Conservation (phyloP, 2,113 vertebrate species). For the Suricata suricatta region DNA sequence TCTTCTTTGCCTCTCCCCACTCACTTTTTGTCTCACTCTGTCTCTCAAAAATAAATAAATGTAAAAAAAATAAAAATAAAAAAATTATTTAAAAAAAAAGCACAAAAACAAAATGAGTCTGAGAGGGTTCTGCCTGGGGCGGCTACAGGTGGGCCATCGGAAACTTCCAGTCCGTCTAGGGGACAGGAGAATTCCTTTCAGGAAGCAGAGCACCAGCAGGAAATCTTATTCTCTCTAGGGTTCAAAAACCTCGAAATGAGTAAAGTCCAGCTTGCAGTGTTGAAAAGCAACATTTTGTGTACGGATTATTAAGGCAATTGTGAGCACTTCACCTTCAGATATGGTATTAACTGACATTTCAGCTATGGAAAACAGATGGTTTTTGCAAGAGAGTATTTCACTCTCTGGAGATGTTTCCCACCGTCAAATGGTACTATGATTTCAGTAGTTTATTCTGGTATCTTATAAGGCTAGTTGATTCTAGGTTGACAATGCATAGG, state of each 20-base stretch:
- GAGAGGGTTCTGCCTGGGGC: neutral
- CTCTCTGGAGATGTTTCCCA: neutral
- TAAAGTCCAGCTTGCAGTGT: neutral
- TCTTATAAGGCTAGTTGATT: neutral
- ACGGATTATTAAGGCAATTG: neutral
- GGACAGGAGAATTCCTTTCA: neutral
- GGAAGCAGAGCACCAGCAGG: neutral
- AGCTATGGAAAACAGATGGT: neutral
- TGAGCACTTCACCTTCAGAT: neutral
- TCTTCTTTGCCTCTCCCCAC: too few species aligned
- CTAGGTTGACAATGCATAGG: too few species aligned
- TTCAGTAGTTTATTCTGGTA: neutral
- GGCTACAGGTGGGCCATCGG: neutral
- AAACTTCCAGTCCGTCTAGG: neutral
- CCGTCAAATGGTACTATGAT: neutral
- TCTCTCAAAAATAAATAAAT: too few species aligned
- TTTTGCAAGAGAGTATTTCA: neutral
- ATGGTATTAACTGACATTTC: neutral
- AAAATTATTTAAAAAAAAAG: neutral
- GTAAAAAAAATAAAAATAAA: too few species aligned
- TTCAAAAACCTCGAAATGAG: neutral
- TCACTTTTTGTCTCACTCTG: too few species aligned
- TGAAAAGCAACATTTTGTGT: neutral
- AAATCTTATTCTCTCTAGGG: neutral
- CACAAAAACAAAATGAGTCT: neutral